Evolutionary conservation across 2,888 invertebrate species (phyloP), one percentile per base, ranked within the genome.

Genomic region (Lithophane leautieri): DNA sequence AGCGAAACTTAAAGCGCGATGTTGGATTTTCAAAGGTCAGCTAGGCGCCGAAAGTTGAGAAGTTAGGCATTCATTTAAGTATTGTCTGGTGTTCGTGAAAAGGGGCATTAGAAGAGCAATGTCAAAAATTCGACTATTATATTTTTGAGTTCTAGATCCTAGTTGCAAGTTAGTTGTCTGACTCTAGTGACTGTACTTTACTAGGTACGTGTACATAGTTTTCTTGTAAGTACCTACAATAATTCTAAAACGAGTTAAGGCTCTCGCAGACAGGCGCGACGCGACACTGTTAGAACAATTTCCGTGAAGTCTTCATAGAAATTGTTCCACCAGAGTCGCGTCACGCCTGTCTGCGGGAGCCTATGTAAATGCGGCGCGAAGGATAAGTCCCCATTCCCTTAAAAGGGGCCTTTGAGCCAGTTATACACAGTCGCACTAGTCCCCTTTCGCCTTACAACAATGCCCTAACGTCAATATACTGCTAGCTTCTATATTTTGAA

Each of bases 381-480:
- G 40, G 62, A 69, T 54, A 54, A 66, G 70, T 75, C 58, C 50
- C 42, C 74, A 58, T 62, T 74, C 78, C 79, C 76, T 60, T 82
- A 28, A 28, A 79, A 40, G 28, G 25, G 65, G 76, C 69, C 82
- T 78, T 84, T 85, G 79, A 74, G 69, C 70, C 50, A 62, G 58
- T 70, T 82, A 34, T 68, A 73, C 62, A 50, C 58, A 54, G 52
- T 58, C 9, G 7, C 58, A 44, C 47, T 54, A 47, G 77, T 67
- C 84, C 77, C 65, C 76, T 79, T 76, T 73, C 72, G 70, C 56
- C 54, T 4, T 28, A 28, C 28, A 28, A 54, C 68, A 28, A 61
- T 58, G 52, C 65, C 28, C 28, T 28, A 28, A 28, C 28, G 14
- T n/a, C n/a, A n/a, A n/a, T n/a, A n/a, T n/a, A n/a, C n/a, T n/a